Evolutionary conservation across 2,797 vertebrate genomes (phyloP), one percentile per base, ranked within the genome.

Genomic region (Sarcophilus harrisii): DNA sequence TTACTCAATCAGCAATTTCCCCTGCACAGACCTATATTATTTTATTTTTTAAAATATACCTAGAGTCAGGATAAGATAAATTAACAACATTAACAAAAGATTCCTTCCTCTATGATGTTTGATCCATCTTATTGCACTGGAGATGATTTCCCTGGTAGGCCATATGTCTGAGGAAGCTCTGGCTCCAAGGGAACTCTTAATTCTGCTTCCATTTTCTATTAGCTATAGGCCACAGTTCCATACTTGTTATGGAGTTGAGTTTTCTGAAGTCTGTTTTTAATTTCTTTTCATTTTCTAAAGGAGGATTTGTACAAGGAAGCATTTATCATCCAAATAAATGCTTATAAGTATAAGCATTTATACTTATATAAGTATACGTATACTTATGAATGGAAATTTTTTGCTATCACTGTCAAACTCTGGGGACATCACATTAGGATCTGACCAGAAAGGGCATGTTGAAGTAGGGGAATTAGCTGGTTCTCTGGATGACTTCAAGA

Each of bases 231-330:
- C 93, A 95, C 16, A 54, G 54, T 93, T 73, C 45, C 57, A 57
- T 1, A 58, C 11, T 16, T 96, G 93, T 92, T 90, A 93, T 0
- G 49, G 91, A 96, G 12, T n/a, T 94, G 62, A 90, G 38, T 90
- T 29, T 95, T 96, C 92, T 97, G 81, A 96, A 96, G 38, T 95
- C 57, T 87, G 21, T 87, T 52, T 92, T 93, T 96, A n/a, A 95
- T 95, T 93, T 90, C 95, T 27, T 18, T 89, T 13, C 30, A 89
- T 38, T 95, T 93, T 91, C 96, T 66, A 32, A 73, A 93, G 55
- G 62, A 59, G 92, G 92, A 52, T 93, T 93, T 91, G 60, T 91
- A 92, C 91, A 94, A 92, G 30, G 3, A 96, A 54, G 57, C 57
- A 92, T 12, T 30, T 18, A 38, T 24, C 5, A 90, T 93, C 66